Evolutionary conservation across 2,113 vertebrate genomes (phyloP), one percentile per base, ranked within the genome.

Genomic region (Patagioenas fasciata): DNA sequence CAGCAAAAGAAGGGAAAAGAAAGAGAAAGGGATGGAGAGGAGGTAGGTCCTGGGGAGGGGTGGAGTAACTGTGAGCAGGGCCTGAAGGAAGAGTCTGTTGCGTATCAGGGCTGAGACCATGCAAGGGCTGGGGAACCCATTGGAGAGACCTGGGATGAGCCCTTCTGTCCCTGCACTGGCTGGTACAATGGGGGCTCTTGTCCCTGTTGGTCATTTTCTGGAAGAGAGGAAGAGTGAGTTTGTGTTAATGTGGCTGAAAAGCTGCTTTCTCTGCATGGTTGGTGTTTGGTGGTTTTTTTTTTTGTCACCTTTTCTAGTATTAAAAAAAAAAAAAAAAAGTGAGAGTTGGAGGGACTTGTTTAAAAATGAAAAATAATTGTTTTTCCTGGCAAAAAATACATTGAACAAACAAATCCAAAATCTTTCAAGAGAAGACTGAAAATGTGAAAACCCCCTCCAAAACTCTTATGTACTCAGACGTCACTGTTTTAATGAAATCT

Each of bases 111-210:
- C 17, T 38, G 32, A 50, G 34, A 48, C 25, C 12, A 9, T 24
- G 40, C 53, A 32, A 70, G 28, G 28, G 9, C 15, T 38, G 38
- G 36, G 24, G 60, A 8, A 61, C 18, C 11, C 5, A 2, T 2
- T 13, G 50, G 31, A 85, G 34, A 57, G 8, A 58, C 21, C 19
- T 80, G 50, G 40, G 29, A 61, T 38, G 16, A 74, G 18, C 8
- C 23, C 16, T 31, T 4, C 9, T 57, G 38, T 47, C 29, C 67
- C 56, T 62, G 29, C 0, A 0, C n/a, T 2, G 1, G 15, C 25
- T 48, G n/a, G 6, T 69, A 25, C 40, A 44, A 24, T 15, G 42
- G 36, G 4, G 17, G 5, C 57, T 85, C 26, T 53, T 54, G 13
- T 40, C 53, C 38, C 20, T 23, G 32, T 16, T 3, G 6, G 14